A percentile compares a stretch with the other conserved stretches of the same genome.
These are phyloP conservation scores for Periplaneta americana DNA, from an alignment of 1,140 invertebrate genomes.

Conservation along the genomic window DNA sequence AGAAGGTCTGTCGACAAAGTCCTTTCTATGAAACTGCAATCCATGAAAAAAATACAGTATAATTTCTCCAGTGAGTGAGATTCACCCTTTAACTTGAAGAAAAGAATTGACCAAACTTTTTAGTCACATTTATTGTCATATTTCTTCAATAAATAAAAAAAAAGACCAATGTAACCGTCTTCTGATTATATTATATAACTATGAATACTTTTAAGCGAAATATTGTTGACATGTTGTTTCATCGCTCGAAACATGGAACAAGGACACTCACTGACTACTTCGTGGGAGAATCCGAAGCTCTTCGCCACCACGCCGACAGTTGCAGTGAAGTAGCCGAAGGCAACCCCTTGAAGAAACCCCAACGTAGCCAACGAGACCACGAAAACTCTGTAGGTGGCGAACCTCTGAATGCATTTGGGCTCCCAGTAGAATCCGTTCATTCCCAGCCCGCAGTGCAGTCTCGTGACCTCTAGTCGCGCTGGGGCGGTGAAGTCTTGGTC, in stretches of 20 bases:
- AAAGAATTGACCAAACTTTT: too few species aligned
- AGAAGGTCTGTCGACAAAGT: too few species aligned
- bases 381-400: slow-evolving; percentile 32
- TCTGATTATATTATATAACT: too few species aligned
- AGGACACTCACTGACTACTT: slow-evolving; percentile 29
- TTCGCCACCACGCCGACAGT: slow-evolving; percentile 36
- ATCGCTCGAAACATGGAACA: background rate
- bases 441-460: background rate
- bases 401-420: slow-evolving; percentile 33
- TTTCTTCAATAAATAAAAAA: too few species aligned
- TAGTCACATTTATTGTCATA: too few species aligned
- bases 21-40: too few species aligned
- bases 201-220: too few species aligned
- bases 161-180: too few species aligned
- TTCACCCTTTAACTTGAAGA: too few species aligned
- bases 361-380: slow-evolving; percentile 31
- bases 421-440: slow-evolving; percentile 20
- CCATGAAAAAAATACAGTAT: too few species aligned
- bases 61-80: too few species aligned
- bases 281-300: slow-evolving; percentile 34
- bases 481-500: background rate
- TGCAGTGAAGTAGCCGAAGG: slow-evolving; percentile 34
- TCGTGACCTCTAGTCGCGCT: background rate
- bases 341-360: slow-evolving; percentile 32
- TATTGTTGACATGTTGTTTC: too few species aligned